A percentile compares a stretch with the other conserved stretches of the same genome.
phyloP scores from a whole-genome alignment of 2,888 invertebrate species.

The Steromphala cineraria region DNA sequence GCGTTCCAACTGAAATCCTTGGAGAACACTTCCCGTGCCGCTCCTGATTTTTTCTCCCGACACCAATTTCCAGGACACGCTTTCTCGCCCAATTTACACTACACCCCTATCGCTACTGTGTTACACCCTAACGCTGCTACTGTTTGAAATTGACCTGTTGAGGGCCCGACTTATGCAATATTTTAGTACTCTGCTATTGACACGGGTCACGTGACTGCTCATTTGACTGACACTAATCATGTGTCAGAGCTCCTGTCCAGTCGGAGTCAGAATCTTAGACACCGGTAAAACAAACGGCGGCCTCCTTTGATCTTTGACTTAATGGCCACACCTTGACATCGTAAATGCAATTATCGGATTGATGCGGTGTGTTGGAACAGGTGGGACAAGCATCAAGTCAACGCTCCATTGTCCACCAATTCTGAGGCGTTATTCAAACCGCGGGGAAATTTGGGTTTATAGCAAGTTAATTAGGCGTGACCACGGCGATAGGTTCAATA shows the following conservation, averaged over 20 bases:
- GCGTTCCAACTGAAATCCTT: no score
- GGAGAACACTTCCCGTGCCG: no score
- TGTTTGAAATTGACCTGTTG: no score
- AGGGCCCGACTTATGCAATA: no score
- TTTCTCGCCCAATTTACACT: no score
- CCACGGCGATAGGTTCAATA: neutral
- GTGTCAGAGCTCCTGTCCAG: neutral
- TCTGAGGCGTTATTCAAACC: neutral
- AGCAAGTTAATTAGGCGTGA: neutral
- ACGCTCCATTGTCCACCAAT: neutral
- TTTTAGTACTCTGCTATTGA: neutral
- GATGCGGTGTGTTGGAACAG: neutral
- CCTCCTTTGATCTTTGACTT: neutral
- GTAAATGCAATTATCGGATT: neutral
- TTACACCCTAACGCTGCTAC: no score
- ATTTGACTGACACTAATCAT: neutral
- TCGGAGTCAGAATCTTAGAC: neutral
- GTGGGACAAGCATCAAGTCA: neutral
- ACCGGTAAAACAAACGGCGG: neutral
- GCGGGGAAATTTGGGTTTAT: neutral
- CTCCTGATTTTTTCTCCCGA: no score
- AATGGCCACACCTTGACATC: neutral
- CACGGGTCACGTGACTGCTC: neutral
- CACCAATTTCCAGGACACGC: no score
- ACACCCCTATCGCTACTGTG: no score